Evolutionary conservation across 1,140 invertebrate genomes (phyloP).

Genomic region (Neuroterus valhalla): DNA sequence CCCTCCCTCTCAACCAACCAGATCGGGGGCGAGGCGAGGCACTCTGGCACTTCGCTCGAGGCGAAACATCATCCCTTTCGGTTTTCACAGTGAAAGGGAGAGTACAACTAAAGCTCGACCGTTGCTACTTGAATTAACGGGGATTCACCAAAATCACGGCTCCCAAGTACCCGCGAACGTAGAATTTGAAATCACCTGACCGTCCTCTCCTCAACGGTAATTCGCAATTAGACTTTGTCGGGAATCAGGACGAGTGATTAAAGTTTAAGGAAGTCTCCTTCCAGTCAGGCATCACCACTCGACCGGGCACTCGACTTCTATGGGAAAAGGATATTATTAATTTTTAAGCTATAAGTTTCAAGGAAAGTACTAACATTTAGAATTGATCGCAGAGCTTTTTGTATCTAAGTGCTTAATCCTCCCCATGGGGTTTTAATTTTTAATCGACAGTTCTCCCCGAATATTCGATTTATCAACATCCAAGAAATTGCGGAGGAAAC

Average conservation of each 20-base stretch:
- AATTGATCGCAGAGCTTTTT: not conserved
- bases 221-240: constrained; percentile 18
- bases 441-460: not conserved
- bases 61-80: constrained; percentile 25
- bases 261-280: constrained; percentile 15
- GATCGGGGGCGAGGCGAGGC: constrained; percentile 27
- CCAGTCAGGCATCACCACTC: not conserved
- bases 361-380: not conserved
- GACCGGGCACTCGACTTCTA: not conserved
- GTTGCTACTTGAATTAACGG: constrained; percentile 24
- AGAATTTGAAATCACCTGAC: constrained; percentile 25
- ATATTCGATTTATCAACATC: too few species aligned
- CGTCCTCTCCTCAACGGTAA: not conserved
- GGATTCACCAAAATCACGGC: constrained; percentile 27
- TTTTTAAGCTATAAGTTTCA: constrained; percentile 14
- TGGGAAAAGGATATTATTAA: constrained; percentile 24
- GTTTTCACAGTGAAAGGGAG: not conserved
- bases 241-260: constrained; percentile 11
- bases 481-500: too few species aligned
- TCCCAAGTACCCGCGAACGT: constrained; percentile 28
- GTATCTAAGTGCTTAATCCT: not conserved
- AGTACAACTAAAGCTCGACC: constrained; percentile 7
- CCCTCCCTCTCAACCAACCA: constrained; percentile 27
- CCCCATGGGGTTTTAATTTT: not conserved
- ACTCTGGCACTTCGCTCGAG: constrained; percentile 18